Conservation (phyloP, 2,888 invertebrate genomes). For the Eilema depressum region DNA sequence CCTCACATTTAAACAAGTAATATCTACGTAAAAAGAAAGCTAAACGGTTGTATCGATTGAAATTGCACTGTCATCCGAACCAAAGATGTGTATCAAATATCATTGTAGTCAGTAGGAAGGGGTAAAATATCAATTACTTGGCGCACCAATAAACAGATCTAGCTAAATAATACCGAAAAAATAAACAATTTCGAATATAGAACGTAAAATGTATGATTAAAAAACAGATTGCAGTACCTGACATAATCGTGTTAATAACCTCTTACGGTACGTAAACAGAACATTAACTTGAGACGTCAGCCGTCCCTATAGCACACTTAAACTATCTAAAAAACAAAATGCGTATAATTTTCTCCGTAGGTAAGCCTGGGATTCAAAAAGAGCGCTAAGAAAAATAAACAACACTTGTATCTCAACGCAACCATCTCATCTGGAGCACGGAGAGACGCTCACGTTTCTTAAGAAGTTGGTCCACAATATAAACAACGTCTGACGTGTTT, state of each 20-base stretch:
- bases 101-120: too few relatives aligned
- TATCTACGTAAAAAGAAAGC: too few relatives aligned
- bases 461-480: conserved; percentile 73
- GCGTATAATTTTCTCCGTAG: conserved; percentile 73
- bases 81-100: too few relatives aligned
- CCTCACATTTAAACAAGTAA: too few relatives aligned
- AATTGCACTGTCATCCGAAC: not conserved
- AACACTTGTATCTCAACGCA: conserved; percentile 80
- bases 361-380: conserved; percentile 72
- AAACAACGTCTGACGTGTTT: conserved; percentile 76
- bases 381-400: conserved; percentile 77
- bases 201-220: not conserved
- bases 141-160: not conserved
- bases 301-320: conserved; percentile 58
- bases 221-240: conserved; percentile 12
- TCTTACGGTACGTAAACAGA: conserved; percentile 42
- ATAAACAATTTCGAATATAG: not conserved
- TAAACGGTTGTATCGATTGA: too few relatives aligned
- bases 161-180: not conserved
- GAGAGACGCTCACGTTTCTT: conserved; percentile 73
- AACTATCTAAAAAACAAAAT: conserved; percentile 70
- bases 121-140: too few relatives aligned
- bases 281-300: conserved; percentile 43
- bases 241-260: conserved; percentile 29
- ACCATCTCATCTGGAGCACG: conserved; percentile 77